phyloP scores from a whole-genome alignment of 2,888 invertebrate species.

The Melinaea menophilus region DNA sequence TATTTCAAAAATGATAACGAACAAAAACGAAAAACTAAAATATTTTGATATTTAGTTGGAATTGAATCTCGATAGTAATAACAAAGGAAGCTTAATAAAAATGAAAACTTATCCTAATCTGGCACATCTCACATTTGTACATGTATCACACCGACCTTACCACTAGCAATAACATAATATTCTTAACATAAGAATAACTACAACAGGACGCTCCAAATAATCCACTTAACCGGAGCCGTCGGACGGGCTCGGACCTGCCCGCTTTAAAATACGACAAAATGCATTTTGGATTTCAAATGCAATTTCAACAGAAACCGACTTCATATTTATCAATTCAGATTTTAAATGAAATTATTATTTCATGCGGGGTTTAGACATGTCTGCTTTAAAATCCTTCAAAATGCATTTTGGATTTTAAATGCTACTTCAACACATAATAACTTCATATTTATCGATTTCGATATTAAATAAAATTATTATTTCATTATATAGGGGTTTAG shows the following conservation, averaged over 20 bases:
- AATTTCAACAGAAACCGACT: too few relatives aligned
- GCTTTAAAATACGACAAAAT: too few relatives aligned
- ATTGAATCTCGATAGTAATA: conserved; percentile 22
- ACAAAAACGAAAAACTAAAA: too few relatives aligned
- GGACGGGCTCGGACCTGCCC: conserved; percentile 9
- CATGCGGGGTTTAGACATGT: background rate
- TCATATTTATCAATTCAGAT: too few relatives aligned
- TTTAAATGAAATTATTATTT: conserved; percentile 2
- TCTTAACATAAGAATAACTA: conserved; percentile 75
- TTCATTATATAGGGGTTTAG: background rate
- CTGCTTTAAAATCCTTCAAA: background rate
- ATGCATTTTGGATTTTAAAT: too few relatives aligned
- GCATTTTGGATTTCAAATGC: too few relatives aligned
- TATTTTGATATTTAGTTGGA: background rate
- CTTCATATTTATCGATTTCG: too few relatives aligned
- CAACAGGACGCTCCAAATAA: conserved; percentile 48
- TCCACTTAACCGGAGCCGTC: conserved; percentile 39
- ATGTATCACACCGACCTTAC: conserved; percentile 44
- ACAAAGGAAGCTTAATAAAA: conserved; percentile 18
- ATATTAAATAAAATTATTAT: conserved; percentile 1
- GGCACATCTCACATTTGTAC: conserved; percentile 58
- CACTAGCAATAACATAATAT: conserved; percentile 61
- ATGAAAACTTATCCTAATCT: conserved; percentile 44
- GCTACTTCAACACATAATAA: too few relatives aligned
- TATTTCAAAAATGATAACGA: too few relatives aligned